Percentiles rank a stretch among this genome's conserved stretches.
These are phyloP conservation scores for Chrysemys picta DNA, from an alignment of 2,113 vertebrate genomes.

Conservation along the genomic window DNA sequence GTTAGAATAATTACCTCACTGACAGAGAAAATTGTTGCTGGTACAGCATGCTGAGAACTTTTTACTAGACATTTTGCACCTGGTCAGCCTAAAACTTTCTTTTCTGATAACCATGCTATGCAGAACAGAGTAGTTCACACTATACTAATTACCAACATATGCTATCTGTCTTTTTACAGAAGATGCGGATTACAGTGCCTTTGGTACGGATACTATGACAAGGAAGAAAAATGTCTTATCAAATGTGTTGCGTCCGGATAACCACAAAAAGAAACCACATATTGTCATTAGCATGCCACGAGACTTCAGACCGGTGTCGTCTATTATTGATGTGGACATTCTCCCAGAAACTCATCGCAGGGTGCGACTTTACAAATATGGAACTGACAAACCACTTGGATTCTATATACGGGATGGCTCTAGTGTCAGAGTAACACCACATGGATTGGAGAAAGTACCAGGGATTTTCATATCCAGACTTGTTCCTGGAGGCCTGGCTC, in stretches of 20 bases:
- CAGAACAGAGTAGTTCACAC: not conserved
- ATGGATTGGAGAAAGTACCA: slow-evolving; percentile 95
- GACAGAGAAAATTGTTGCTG: not conserved
- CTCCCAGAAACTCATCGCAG: slow-evolving; percentile 95
- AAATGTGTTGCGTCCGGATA: slow-evolving; percentile 89
- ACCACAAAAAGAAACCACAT: slow-evolving; percentile 89
- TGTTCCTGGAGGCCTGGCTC: slow-evolving; percentile 94
- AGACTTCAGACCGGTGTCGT: slow-evolving; percentile 97
- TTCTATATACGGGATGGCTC: slow-evolving; percentile 98
- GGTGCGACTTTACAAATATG: slow-evolving; percentile 96
- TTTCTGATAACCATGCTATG: not conserved
- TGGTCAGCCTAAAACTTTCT: not conserved
- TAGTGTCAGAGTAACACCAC: slow-evolving; percentile 92
- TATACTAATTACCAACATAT: slow-evolving; percentile 17
- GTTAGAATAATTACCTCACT: not conserved
- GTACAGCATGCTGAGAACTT: not conserved
- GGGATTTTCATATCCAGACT: slow-evolving; percentile 94
- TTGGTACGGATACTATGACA: slow-evolving; percentile 90
- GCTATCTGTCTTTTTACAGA: slow-evolving; percentile 81
- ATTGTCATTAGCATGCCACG: slow-evolving; percentile 94
- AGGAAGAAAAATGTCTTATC: slow-evolving; percentile 93
- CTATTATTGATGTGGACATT: slow-evolving; percentile 98
- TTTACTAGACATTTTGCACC: not conserved
- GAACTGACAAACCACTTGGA: slow-evolving; percentile 93
- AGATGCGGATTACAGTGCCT: slow-evolving; percentile 95